Base-by-base conservation (phyloP, 2,113 vertebrate species). In the Seriola quinqueradiata region DNA sequence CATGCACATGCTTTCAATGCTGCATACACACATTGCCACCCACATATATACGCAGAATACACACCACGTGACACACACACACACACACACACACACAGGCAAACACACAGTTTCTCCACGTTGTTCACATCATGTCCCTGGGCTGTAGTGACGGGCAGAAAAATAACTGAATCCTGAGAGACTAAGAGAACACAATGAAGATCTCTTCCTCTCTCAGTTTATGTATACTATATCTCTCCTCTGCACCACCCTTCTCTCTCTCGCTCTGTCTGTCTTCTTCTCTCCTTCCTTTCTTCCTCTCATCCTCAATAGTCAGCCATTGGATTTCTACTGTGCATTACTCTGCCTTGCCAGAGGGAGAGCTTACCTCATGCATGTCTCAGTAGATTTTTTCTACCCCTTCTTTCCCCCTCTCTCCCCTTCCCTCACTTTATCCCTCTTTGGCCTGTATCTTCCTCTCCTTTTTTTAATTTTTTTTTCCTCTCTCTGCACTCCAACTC, bases 351-450 rank as follows among this genome's bases (percentile, higher is more conserved):
- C 89, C 91, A 90, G 86, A 86, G 92, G 90, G 82, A 90, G 80
- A 93, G 90, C 90, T 93, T 92, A 93, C 89, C 90, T 86, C 89
- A 81, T 90, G 87, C 86, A 90, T 66, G 86, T 87, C 90, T 87
- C 87, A 42, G 83, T 89, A 48, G 88, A 91, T 83, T 80, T 80
- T 48, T 73, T 59, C 70, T 79, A 12, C 50, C 72, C 34, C 57
- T 55, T 77, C 36, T n/a, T 46, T 71, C 14, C 66, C 63, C 28
- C 36, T n/a, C 42, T 71, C 14, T 63, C 63, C 28, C 76, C 63
- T 68, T 82, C 78, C 81, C 55, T 79, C 17, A 9, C 85, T 86
- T 68, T 80, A 83, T 80, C 88, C 79, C 84, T 89, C 77, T 83
- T 75, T 89, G 81, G 88, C 86, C 85, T 79, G 77, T 82, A 86